These are phyloP conservation scores for Empidonax alnorum DNA, from an alignment of 2,113 vertebrate species.

Conservation along the genomic window DNA sequence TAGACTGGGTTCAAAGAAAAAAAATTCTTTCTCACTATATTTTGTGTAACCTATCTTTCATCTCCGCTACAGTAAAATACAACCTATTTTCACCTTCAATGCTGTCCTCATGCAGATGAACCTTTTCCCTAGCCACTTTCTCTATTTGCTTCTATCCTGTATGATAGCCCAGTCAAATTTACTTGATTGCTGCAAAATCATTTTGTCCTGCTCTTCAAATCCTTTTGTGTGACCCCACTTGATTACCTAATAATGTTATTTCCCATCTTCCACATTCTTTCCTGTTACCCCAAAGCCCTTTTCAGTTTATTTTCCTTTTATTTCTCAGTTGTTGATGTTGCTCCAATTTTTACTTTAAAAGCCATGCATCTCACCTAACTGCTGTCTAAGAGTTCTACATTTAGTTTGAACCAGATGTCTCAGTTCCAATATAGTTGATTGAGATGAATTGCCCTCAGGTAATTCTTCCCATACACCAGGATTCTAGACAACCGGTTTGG, in stretches of 20 bases:
- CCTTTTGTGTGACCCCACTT: background rate
- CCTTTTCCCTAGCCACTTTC: background rate
- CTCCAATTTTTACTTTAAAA: background rate
- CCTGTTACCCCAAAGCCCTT: background rate
- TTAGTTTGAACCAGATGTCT: background rate
- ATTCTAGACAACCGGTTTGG: background rate
- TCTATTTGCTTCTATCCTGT: background rate
- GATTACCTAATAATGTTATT: background rate
- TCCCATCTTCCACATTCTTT: background rate
- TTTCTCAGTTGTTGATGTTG: background rate
- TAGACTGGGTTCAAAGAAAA: background rate
- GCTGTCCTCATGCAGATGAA: background rate
- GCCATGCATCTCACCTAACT: background rate
- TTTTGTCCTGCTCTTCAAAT: background rate
- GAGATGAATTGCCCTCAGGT: background rate
- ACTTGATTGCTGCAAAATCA: background rate
- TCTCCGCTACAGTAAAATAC: background rate
- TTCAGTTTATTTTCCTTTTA: background rate
- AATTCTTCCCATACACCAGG: background rate
- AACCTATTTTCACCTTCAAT: background rate
- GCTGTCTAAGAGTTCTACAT: background rate
- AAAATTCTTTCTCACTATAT: background rate
- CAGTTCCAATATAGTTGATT: background rate
- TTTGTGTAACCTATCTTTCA: background rate
- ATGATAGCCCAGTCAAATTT: background rate